Base-by-base conservation (phyloP, 2,113 vertebrate genomes). In the Irena cyanogastra region DNA sequence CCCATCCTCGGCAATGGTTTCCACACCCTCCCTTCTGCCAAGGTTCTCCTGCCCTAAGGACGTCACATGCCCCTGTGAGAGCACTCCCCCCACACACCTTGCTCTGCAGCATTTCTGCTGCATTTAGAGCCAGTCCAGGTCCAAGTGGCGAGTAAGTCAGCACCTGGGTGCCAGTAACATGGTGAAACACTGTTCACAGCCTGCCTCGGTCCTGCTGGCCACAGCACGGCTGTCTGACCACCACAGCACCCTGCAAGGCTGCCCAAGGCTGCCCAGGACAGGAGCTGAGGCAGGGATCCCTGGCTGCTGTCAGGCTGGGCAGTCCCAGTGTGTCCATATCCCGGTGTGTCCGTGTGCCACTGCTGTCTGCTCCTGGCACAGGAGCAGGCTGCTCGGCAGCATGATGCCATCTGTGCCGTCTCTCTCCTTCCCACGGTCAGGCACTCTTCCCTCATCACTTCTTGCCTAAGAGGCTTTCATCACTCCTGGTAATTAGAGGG, bases 381-480 rank as follows among this genome's bases (percentile, higher is more conserved):
- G 84, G 47, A 94, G 93, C 96, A 97, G 91, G 89, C 15, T 97
- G 95, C 91, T 96, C 5, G 5, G 96, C 96, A 96, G 96, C 96
- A 64, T 6, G 91, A 80, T 96, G 94, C 97, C 96, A 97, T 97
- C 96, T 97, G 97, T 92, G 96, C 91, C 4, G 95, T 96, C 94
- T 97, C 94, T 96, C 96, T 96, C 94, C 93, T 97, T 97, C 94
- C 94, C 95, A 96, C 94, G 87, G 95, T 93, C 95, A 97, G 95
- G 95, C 93, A 95, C 77, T 97, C 89, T 87, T 95, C 94, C 87
- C 87, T 95, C 94, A 82, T 91, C 93, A 94, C 94, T 97, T 93
- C 81, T 94, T 93, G 94, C 80, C 90, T 96, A 96, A 95, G 94
- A 91, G 83, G 92, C 88, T 97, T 97, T 97, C 95, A 96, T 95